Evolutionary conservation across 2,113 vertebrate species (phyloP).

Genomic region (Perca schrenkii): DNA sequence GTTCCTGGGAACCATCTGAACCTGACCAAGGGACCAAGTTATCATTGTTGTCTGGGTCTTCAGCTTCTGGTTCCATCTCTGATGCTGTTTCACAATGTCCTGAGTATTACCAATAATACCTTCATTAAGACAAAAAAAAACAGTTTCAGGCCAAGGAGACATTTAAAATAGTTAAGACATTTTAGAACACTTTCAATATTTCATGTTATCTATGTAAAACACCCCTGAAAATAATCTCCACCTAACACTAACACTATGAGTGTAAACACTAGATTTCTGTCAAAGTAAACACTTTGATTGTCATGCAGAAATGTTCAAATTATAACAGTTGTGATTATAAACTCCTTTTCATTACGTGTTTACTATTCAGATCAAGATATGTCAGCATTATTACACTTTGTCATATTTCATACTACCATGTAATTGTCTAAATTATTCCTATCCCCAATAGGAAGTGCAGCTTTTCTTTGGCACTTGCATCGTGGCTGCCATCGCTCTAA

Average conservation of each 20-base stretch:
- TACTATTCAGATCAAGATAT: constrained; percentile 15
- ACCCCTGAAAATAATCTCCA: neutral
- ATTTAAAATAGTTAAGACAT: neutral
- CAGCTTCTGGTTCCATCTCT: constrained; percentile 72
- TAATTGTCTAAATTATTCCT: constrained; percentile 53
- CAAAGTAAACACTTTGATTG: neutral
- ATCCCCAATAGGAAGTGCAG: constrained; percentile 71
- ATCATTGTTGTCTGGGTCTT: constrained; percentile 77
- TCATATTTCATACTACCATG: constrained; percentile 20
- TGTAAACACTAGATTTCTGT: neutral
- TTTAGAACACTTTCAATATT: neutral
- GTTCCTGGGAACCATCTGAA: constrained; percentile 71
- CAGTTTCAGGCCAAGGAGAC: constrained; percentile 1
- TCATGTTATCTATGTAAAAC: neutral
- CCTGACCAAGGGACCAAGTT: constrained; percentile 76
- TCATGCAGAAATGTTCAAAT: neutral
- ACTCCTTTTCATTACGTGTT: neutral
- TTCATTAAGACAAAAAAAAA: constrained; percentile 58
- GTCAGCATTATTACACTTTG: constrained; percentile 16
- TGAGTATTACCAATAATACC: constrained; percentile 45
- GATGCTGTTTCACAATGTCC: constrained; percentile 41
- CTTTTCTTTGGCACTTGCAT: constrained; percentile 59
- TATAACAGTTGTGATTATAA: neutral
- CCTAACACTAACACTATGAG: too few species aligned
- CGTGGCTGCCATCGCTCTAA: constrained; percentile 85